A percentile compares a stretch with the other conserved stretches of the same genome.
These are phyloP conservation scores for Mylabris sibirica DNA, from an alignment of 2,888 invertebrate species.

Conservation along the genomic window DNA sequence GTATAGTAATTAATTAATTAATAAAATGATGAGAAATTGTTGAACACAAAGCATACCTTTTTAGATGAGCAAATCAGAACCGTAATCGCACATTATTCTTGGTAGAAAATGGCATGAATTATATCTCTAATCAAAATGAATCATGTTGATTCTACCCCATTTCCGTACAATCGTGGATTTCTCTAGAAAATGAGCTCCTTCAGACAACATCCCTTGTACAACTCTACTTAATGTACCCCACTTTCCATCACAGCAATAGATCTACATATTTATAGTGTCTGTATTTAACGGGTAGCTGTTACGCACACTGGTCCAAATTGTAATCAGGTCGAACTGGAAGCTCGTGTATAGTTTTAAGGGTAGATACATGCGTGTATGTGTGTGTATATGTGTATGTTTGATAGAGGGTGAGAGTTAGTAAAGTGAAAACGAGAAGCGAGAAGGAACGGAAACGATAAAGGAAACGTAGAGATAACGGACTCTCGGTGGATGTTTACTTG, in stretches of 20 bases:
- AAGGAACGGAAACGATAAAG: constrained; percentile 32
- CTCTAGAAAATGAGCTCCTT: constrained; percentile 12
- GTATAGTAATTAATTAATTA: neutral
- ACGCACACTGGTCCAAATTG: constrained; percentile 29
- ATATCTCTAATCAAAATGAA: constrained; percentile 12
- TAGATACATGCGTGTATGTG: neutral
- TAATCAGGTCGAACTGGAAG: constrained; percentile 23
- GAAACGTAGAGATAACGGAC: constrained; percentile 41
- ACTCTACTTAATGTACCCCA: neutral
- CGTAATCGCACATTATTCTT: constrained; percentile 14
- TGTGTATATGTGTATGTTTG: constrained; percentile 4
- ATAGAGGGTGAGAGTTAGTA: neutral
- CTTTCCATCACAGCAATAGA: constrained; percentile 19
- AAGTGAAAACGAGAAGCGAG: constrained; percentile 12
- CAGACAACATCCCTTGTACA: neutral
- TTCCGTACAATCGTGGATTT: constrained; percentile 11
- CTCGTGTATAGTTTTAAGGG: neutral
- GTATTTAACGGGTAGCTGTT: constrained; percentile 34
- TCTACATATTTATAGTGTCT: constrained; percentile 35
- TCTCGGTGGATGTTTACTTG: constrained; percentile 42
- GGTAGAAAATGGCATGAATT: constrained; percentile 7
- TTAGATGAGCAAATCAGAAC: constrained; percentile 5
- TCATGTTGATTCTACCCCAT: constrained; percentile 15
- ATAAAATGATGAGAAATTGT: constrained; percentile 2
- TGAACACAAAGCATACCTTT: neutral